phyloP scores from a whole-genome alignment of 2,888 invertebrate species.

The Xylota sylvarum region DNA sequence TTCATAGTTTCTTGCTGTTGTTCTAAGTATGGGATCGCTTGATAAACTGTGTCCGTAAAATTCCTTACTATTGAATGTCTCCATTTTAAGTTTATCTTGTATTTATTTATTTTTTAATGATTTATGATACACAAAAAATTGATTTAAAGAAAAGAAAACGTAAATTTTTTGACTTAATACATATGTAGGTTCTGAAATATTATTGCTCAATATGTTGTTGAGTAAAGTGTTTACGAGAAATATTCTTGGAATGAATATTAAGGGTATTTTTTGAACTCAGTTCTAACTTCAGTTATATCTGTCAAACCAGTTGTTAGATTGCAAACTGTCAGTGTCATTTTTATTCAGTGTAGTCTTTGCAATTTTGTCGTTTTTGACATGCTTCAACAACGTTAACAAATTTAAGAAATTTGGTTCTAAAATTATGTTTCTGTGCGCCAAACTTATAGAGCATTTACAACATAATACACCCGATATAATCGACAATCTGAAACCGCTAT shows the following conservation, averaged over 20 bases:
- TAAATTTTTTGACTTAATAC: neutral
- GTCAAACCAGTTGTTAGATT: too few species aligned
- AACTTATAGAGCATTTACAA: too few species aligned
- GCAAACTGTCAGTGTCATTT: too few species aligned
- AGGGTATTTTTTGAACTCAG: too few species aligned
- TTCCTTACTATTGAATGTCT: slow-evolving; percentile 77
- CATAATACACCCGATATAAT: too few species aligned
- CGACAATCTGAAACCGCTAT: too few species aligned
- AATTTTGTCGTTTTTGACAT: too few species aligned
- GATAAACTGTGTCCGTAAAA: slow-evolving; percentile 78
- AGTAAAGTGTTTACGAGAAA: slow-evolving; percentile 2
- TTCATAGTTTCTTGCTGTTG: slow-evolving; percentile 79
- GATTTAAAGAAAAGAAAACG: slow-evolving; percentile 38
- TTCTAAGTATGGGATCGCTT: slow-evolving; percentile 78
- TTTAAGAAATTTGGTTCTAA: too few species aligned
- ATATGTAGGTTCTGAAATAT: neutral
- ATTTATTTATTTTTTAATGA: slow-evolving; percentile 27
- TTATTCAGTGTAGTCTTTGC: too few species aligned
- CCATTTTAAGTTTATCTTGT: slow-evolving; percentile 66
- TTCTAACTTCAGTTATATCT: too few species aligned
- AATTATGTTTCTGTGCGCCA: too few species aligned
- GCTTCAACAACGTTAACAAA: too few species aligned
- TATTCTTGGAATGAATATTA: neutral
- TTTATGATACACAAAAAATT: slow-evolving; percentile 36
- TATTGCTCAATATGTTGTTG: slow-evolving; percentile 4